phyloP scores from a whole-genome alignment of 2,888 invertebrate genomes.

The Pelosia muscerda region DNA sequence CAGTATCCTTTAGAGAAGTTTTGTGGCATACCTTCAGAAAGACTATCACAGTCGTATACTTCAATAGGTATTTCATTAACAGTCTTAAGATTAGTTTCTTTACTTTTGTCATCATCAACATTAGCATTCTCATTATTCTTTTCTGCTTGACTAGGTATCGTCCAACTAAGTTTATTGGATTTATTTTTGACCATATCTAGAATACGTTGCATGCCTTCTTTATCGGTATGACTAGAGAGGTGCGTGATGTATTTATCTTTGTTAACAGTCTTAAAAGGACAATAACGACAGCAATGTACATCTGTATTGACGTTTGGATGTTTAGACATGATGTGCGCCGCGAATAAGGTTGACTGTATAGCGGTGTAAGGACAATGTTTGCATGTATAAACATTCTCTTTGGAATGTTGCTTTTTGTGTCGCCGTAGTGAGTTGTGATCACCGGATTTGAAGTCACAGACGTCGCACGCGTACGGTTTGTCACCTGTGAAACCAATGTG shows the following conservation, averaged over 20 bases:
- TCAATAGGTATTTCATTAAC: slow-evolving; percentile 77
- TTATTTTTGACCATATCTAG: slow-evolving; percentile 73
- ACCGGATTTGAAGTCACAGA: slow-evolving; percentile 90
- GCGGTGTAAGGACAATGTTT: slow-evolving; percentile 92
- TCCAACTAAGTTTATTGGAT: slow-evolving; percentile 75
- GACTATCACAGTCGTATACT: slow-evolving; percentile 79
- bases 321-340: slow-evolving; percentile 92
- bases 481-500: slow-evolving; percentile 82
- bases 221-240: slow-evolving; percentile 82
- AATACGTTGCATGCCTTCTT: slow-evolving; percentile 74
- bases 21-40: slow-evolving; percentile 72
- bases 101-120: slow-evolving; percentile 56
- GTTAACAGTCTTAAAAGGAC: slow-evolving; percentile 89
- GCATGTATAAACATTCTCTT: slow-evolving; percentile 92
- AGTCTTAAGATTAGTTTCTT: slow-evolving; percentile 61
- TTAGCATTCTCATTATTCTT: slow-evolving; percentile 55
- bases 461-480: slow-evolving; percentile 92
- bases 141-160: slow-evolving; percentile 73
- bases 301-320: slow-evolving; percentile 90
- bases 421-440: slow-evolving; percentile 94
- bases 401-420: slow-evolving; percentile 92
- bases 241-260: slow-evolving; percentile 88
- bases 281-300: slow-evolving; percentile 88
- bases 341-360: slow-evolving; percentile 93
- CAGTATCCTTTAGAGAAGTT: slow-evolving; percentile 73